Evolutionary conservation across 2,888 invertebrate genomes (phyloP).

Genomic region (Lutraria lutraria): DNA sequence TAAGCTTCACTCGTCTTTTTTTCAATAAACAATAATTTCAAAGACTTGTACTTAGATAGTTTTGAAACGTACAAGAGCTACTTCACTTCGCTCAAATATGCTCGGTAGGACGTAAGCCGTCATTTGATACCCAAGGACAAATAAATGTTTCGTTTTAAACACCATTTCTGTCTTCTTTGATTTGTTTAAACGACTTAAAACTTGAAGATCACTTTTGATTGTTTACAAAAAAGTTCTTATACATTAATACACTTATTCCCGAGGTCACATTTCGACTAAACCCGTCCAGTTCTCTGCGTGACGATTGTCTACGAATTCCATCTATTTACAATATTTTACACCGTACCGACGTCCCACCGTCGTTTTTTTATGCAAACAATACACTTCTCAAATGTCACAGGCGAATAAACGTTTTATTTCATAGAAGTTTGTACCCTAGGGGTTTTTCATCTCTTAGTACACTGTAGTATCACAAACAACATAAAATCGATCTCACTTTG

Average conservation of each 20-base stretch:
- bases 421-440: slow-evolving; percentile 43
- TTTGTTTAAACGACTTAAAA: slow-evolving; percentile 38
- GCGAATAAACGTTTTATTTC: slow-evolving; percentile 46
- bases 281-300: slow-evolving; percentile 26
- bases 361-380: slow-evolving; percentile 52
- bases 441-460: background rate
- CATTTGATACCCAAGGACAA: slow-evolving; percentile 23
- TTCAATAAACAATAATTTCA: background rate
- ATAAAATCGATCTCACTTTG: slow-evolving; percentile 59
- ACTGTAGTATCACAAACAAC: slow-evolving; percentile 44
- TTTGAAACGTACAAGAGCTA: background rate
- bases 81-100: background rate
- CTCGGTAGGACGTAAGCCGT: slow-evolving; percentile 15
- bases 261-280: slow-evolving; percentile 51
- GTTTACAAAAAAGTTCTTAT: slow-evolving; percentile 52
- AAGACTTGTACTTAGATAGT: background rate
- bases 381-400: slow-evolving; percentile 52
- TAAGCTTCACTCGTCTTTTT: background rate
- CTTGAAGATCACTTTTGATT: slow-evolving; percentile 34
- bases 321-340: slow-evolving; percentile 45
- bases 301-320: slow-evolving; percentile 38
- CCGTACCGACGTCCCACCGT: slow-evolving; percentile 34
- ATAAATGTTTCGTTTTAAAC: slow-evolving; percentile 40
- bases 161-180: slow-evolving; percentile 35
- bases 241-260: slow-evolving; percentile 41